Conservation (phyloP, 2,113 vertebrate genomes). For the Actenoides lindsayi region DNA sequence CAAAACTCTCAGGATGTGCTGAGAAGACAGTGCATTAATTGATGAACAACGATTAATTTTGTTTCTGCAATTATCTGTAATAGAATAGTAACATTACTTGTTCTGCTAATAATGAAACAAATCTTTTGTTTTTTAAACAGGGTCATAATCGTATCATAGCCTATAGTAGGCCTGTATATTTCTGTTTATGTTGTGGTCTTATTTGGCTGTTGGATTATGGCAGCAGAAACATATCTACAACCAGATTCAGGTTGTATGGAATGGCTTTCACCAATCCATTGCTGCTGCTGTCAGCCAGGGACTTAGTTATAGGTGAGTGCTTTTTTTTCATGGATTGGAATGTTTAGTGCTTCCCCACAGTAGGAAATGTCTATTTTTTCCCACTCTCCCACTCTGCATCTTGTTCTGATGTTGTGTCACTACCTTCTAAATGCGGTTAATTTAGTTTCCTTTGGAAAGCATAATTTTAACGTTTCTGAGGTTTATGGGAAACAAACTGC, state of each 20-base stretch:
- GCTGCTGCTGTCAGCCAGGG: conserved; percentile 91
- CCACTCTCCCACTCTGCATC: background rate
- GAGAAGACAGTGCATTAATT: background rate
- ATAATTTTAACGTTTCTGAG: background rate
- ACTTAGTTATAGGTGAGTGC: conserved; percentile 92
- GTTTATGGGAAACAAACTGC: background rate
- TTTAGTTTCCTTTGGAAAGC: background rate
- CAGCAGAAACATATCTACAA: conserved; percentile 84
- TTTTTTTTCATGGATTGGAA: background rate
- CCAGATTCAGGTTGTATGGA: conserved; percentile 90
- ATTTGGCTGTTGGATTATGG: conserved; percentile 96
- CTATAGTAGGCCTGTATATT: conserved; percentile 98
- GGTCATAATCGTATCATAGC: conserved; percentile 99
- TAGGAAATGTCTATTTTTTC: too few species aligned
- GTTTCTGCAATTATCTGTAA: background rate
- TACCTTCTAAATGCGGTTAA: background rate
- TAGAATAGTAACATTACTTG: background rate
- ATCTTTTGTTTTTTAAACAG: conserved; percentile 61
- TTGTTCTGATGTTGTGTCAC: background rate
- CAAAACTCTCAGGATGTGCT: background rate
- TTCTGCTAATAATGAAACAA: background rate
- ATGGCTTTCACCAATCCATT: conserved; percentile 91
- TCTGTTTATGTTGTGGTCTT: conserved; percentile 97
- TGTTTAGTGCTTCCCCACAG: background rate
- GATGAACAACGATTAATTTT: background rate